phyloP scores from a whole-genome alignment of 1,140 invertebrate genomes.

The Brachionus asplanchnoidis region DNA sequence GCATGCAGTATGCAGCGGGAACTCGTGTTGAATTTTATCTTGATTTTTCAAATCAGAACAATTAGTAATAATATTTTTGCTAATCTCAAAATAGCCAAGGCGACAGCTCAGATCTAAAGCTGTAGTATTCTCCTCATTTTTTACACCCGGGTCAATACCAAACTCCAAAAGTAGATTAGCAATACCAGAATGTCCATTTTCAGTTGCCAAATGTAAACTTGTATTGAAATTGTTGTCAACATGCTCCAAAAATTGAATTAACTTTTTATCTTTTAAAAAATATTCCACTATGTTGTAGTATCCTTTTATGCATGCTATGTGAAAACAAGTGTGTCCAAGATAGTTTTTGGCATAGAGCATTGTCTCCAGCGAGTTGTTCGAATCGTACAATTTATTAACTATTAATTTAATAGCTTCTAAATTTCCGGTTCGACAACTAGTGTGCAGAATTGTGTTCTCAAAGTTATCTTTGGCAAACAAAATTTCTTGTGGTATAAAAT shows the following conservation, averaged over 20 bases:
- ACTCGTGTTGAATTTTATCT: slow-evolving; percentile 17
- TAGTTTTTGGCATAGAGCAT: slow-evolving; percentile 22
- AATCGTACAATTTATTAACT: slow-evolving; percentile 14
- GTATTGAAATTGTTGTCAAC: slow-evolving; percentile 33
- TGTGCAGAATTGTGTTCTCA: slow-evolving; percentile 34
- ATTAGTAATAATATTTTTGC: slow-evolving; percentile 38
- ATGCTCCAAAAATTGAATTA: slow-evolving; percentile 11
- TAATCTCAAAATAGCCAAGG: slow-evolving; percentile 34
- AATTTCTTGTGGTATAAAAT: background rate
- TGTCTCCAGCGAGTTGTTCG: background rate
- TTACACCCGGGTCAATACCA: background rate
- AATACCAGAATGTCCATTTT: slow-evolving; percentile 32
- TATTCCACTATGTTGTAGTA: slow-evolving; percentile 33
- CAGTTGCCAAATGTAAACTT: slow-evolving; percentile 33
- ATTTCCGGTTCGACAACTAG: slow-evolving; percentile 22
- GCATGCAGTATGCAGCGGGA: slow-evolving; percentile 27
- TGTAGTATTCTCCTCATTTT: slow-evolving; percentile 32
- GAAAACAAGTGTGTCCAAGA: slow-evolving; percentile 28
- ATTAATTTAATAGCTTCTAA: slow-evolving; percentile 25
- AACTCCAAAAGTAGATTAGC: background rate
- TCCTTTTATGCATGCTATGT: slow-evolving; percentile 31
- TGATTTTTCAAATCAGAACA: background rate
- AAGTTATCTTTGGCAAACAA: slow-evolving; percentile 2
- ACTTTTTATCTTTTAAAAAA: slow-evolving; percentile 36
- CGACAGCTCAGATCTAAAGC: slow-evolving; percentile 38